A percentile compares a stretch with the other conserved stretches of the same genome.
phyloP scores from a whole-genome alignment of 2,797 vertebrate species.

The Sebastes iracundus region DNA sequence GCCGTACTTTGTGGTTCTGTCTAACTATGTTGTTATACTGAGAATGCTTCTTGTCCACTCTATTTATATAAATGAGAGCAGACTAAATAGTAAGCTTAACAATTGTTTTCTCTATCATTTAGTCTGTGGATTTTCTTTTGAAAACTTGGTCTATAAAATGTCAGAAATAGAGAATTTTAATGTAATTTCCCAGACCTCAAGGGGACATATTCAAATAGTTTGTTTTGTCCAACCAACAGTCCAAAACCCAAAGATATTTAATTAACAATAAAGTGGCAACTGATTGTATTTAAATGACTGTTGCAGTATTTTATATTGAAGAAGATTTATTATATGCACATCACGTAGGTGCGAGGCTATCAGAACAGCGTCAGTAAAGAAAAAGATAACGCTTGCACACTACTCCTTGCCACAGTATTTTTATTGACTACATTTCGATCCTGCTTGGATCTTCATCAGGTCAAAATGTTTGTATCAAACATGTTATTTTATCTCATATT shows the following conservation, averaged over 20 bases:
- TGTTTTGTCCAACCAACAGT: background rate
- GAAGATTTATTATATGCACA: rapidly evolving
- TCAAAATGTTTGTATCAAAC: too few relatives aligned
- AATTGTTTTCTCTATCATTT: background rate
- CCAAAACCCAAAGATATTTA: background rate
- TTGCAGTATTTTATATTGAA: too few relatives aligned
- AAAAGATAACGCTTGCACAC: too few relatives aligned
- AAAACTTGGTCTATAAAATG: background rate
- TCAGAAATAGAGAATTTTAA: background rate
- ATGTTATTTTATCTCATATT: too few relatives aligned
- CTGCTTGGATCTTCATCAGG: too few relatives aligned
- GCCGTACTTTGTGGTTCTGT: background rate
- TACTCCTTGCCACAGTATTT: too few relatives aligned
- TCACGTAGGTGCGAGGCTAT: too few relatives aligned
- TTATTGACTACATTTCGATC: too few relatives aligned
- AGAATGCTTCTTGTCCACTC: background rate
- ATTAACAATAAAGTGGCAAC: background rate
- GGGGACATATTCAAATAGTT: background rate
- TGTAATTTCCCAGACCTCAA: background rate
- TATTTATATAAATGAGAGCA: background rate
- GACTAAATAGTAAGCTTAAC: background rate
- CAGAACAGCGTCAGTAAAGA: too few relatives aligned
- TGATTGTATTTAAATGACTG: background rate
- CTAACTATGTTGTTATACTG: background rate
- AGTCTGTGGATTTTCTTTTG: background rate